phyloP scores from a whole-genome alignment of 2,888 invertebrate species.

The Polia nebulosa region DNA sequence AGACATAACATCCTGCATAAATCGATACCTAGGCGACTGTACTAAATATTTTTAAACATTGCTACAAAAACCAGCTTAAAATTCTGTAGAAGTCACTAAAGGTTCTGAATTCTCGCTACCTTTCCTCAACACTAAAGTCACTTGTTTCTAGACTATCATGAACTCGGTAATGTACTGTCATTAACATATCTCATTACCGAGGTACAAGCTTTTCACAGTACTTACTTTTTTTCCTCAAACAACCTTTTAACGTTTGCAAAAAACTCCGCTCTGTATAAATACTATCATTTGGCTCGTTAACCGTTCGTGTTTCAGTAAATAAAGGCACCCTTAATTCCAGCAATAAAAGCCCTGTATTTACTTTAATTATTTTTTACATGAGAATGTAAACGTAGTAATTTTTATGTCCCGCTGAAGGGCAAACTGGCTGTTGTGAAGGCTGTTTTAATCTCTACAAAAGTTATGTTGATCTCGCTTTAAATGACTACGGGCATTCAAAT shows the following conservation, averaged over 20 bases:
- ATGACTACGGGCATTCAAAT: slow-evolving; percentile 21
- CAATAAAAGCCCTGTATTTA: slow-evolving; percentile 65
- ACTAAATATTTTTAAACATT: neutral
- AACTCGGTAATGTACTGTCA: slow-evolving; percentile 42
- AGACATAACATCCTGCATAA: neutral
- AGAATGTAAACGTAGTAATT: slow-evolving; percentile 55
- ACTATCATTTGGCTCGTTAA: slow-evolving; percentile 63
- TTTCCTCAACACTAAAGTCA: slow-evolving; percentile 15
- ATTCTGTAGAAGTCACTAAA: neutral
- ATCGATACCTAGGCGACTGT: neutral
- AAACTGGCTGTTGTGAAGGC: slow-evolving; percentile 30
- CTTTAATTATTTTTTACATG: slow-evolving; percentile 68
- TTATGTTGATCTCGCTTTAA: slow-evolving; percentile 33
- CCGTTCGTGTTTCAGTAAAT: slow-evolving; percentile 61
- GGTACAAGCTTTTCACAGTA: slow-evolving; percentile 48
- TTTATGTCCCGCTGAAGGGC: slow-evolving; percentile 52
- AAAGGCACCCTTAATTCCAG: slow-evolving; percentile 60
- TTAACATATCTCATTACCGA: slow-evolving; percentile 61
- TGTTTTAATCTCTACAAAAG: slow-evolving; percentile 49
- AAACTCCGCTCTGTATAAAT: slow-evolving; percentile 56
- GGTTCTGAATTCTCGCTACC: neutral
- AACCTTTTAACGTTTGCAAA: slow-evolving; percentile 58
- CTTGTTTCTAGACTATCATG: slow-evolving; percentile 33
- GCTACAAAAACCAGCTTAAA: neutral
- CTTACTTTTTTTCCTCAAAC: slow-evolving; percentile 52